phyloP scores from a whole-genome alignment of 2,113 vertebrate genomes.

The Psophia crepitans region DNA sequence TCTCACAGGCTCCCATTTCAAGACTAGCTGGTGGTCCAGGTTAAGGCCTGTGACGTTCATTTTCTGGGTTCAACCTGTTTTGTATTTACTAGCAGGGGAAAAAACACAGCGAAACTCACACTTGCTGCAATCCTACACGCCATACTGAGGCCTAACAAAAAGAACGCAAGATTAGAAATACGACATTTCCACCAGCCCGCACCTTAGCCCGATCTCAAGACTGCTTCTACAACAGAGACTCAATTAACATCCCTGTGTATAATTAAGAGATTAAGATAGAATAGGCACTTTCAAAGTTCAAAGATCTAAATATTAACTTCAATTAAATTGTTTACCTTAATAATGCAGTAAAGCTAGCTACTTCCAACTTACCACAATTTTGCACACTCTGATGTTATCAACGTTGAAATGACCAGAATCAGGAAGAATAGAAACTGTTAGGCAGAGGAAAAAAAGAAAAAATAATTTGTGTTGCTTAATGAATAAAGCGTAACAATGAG shows the following conservation, averaged over 20 bases:
- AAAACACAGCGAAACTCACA: not conserved
- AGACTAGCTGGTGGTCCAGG: not conserved
- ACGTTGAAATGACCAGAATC: conserved; percentile 94
- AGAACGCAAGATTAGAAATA: rapidly evolving
- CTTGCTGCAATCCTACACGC: not conserved
- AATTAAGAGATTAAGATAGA: not conserved
- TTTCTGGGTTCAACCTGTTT: not conserved
- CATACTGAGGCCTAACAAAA: not conserved
- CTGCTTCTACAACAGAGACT: not conserved
- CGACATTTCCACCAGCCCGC: not conserved
- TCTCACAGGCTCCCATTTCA: not conserved
- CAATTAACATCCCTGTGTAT: not conserved
- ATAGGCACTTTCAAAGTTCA: not conserved
- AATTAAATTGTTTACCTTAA: not conserved
- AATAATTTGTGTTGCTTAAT: not conserved
- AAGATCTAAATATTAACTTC: not conserved
- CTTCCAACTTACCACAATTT: conserved; percentile 89
- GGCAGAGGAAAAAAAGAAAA: rapidly evolving
- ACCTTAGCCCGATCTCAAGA: not conserved
- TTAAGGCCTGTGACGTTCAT: not conserved
- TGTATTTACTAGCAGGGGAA: not conserved
- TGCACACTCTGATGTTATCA: conserved; percentile 95
- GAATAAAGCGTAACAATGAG: not conserved
- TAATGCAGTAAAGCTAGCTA: not conserved
- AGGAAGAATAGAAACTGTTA: conserved; percentile 89